Base-by-base conservation (phyloP, 1,140 invertebrate genomes). In the Papilio machaon region DNA sequence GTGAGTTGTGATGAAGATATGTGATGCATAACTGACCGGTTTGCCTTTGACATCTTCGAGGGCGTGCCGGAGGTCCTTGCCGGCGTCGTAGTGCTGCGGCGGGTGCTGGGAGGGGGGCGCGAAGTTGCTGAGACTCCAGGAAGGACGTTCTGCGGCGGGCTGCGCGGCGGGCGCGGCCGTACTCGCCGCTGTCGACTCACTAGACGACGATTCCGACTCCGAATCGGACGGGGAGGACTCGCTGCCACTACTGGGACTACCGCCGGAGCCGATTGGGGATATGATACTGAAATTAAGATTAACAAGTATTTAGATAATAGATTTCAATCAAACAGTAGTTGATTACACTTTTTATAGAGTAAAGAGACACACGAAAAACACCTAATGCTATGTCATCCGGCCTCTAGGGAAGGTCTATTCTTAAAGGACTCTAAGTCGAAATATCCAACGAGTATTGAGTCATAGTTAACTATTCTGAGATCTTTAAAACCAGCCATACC, bases 21-120 rank as follows among this genome's bases (percentile, higher is more conserved):
- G 15, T 23, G 52, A 47, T 30, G 60, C 64, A 13, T 38, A 60
- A 86, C 90, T 89, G 13, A 93, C 92, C 87, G 93, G 90, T 82
- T 94, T 95, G 73, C 84, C 91, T 81, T 94, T 95, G 54, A 94
- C 94, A 80, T 95, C 93, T 6, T 94, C 95, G 17, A 95, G 86
- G 0, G 94, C 94, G 80, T 90, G 91, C 80, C 94, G 92, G 8
- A 95, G 85, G 82, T 95, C 90, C 85, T 95, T 94, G 3, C 89
- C 88, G 4, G 91, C 91, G 84, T 95, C 94, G 80, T 89, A 91
- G 76, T 89, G 91, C 73, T 95, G 94, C 0, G 94, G 91, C 1
- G 89, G 89, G 13, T 91, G 88, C 2, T 89, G 86, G 0, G 89
- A 87, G 2, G 92, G 92, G 0, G 94, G 94, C 0, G 88, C 93